Evolutionary conservation across 1,140 invertebrate genomes (phyloP), one percentile per base, ranked within the genome.

Genomic region (Trichoplusia ni): DNA sequence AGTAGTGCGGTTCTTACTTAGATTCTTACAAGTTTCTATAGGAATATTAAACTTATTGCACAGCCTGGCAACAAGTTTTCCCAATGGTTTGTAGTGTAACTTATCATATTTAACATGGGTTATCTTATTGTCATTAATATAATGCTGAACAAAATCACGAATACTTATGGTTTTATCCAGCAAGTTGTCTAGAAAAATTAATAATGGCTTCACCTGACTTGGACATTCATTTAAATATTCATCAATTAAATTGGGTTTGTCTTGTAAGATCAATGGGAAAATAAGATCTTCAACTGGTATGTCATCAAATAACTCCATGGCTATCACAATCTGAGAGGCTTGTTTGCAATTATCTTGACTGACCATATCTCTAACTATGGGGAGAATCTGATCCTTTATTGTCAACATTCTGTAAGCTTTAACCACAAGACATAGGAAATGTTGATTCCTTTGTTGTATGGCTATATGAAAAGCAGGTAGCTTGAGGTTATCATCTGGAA

Each of bases 211-310:
- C 65, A 95, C 94, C 72, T 94, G 92, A 9, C 90, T 72, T n/a
- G 91, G 91, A 66, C 92, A 93, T 33, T 91, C 89, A 31, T 75
- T 73, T 49, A 96, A 79, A 88, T 95, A 95, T 58, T 94, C 93
- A 82, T 96, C 94, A 35, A 94, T 92, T 19, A 94, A 73, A 69
- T 91, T 92, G 18, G 93, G 71, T 79, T 95, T 95, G 74, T 95
- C 95, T 91, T 95, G 95, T 8, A 96, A 84, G 71, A 96, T 89
- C 13, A 96, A 82, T 11, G 95, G 95, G 67, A 96, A 85, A 2
- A 96, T 67, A 70, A 96, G 92, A 56, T 93, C 92, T 79, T 94
- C 91, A 37, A 95, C 91, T 14, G 82, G 72, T 85, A 95, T 95
- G 44, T 92, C 83, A 31, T 92, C 81, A 84, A 94, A 94, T 9